phyloP scores from a whole-genome alignment of 2,797 vertebrate species.

The Liparis tanakae region DNA sequence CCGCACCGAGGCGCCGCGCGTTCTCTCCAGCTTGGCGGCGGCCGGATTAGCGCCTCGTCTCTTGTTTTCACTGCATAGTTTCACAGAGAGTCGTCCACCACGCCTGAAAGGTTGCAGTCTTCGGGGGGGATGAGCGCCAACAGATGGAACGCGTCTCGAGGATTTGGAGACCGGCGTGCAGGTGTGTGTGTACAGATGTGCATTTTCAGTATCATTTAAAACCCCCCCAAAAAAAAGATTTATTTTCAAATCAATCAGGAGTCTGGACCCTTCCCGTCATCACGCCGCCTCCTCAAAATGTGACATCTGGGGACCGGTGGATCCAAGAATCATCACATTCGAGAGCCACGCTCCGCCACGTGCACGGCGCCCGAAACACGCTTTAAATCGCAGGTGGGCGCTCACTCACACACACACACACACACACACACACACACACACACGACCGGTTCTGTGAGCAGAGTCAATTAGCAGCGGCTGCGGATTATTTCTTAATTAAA shows the following conservation, averaged over 20 bases:
- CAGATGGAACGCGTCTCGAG: background rate
- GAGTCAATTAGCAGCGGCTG: slow-evolving; percentile 83
- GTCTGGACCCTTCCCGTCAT: background rate
- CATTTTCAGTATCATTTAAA: background rate
- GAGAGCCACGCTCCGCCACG: background rate
- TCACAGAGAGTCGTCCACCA: slow-evolving; percentile 25
- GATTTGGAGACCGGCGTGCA: background rate
- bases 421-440: slow-evolving; percentile 27
- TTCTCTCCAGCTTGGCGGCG: slow-evolving; percentile 12
- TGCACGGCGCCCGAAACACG: slow-evolving; percentile 44
- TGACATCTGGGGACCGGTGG: background rate
- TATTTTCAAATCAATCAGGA: background rate
- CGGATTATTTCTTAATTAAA: slow-evolving; percentile 89
- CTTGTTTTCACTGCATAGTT: slow-evolving; percentile 46
- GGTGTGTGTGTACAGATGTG: background rate
- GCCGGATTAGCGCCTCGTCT: slow-evolving; percentile 43
- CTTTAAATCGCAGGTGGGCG: slow-evolving; percentile 65
- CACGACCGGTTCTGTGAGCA: slow-evolving; percentile 63
- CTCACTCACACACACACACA: slow-evolving; percentile 66
- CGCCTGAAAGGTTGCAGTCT: slow-evolving; percentile 12
- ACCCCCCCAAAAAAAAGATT: background rate
- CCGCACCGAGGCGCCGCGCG: slow-evolving; percentile 22
- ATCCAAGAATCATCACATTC: background rate
- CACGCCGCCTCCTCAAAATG: background rate
- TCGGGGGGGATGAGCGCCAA: background rate